Base-by-base conservation (phyloP, 1,140 invertebrate genomes). In the Drosophila mauritiana region DNA sequence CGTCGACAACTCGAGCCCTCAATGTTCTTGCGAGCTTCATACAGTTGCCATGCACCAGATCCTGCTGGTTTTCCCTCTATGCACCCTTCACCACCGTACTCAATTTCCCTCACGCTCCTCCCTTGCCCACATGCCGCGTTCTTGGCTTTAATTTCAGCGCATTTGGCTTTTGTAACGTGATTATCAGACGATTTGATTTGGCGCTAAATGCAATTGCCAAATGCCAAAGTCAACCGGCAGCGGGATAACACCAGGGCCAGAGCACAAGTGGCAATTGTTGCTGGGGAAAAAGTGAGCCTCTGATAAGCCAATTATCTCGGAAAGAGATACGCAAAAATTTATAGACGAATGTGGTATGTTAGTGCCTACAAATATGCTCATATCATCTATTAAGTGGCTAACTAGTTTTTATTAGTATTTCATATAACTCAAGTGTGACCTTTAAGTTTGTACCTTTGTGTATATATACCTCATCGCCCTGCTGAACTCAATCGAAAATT, bases 101-200 rank as follows among this genome's bases (percentile, higher is more conserved):
- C 37, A 13, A 13, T 42, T 42, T n/a, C n/a, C 40, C 15, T 45
- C 48, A 1, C 25, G 45, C 57, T 46, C 13, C 11, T 31, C 17
- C 39, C 11, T 17, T 25, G 73, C 59, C 80, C 77, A 78, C 81
- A 78, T 86, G 78, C 82, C 49, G 74, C 45, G 82, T 45, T 42
- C 80, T 89, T 89, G 77, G 80, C 77, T 89, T 84, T 84, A 84
- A 89, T 84, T 90, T 80, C 80, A 56, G 72, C 80, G 69, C 90
- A 91, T 78, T 91, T 92, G 83, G 85, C 85, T 92, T 92, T 92
- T 92, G 70, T 92, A 91, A 92, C 86, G 63, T 84, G 91, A 92
- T 92, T 92, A 92, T 90, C 83, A 67, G 88, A 85, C 91, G 89
- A 92, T 92, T 92, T 92, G 89, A 92, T 92, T 92, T 92, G 86